Percentiles rank a stretch among this genome's conserved stretches.
phyloP scores from a whole-genome alignment of 2,113 vertebrate genomes.

The Poecilia latipinna region DNA sequence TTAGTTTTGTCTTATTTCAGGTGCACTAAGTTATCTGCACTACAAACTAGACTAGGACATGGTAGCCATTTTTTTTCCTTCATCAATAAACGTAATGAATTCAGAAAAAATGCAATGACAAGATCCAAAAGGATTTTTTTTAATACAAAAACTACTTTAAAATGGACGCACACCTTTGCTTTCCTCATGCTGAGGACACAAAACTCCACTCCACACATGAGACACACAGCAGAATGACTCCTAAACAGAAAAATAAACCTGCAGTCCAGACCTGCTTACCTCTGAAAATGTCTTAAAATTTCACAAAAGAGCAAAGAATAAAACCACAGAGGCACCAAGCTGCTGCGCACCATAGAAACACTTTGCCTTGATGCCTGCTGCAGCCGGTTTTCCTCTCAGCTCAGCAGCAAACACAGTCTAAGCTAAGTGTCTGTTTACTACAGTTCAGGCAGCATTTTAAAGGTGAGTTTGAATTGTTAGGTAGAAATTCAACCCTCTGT shows the following conservation, averaged over 20 bases:
- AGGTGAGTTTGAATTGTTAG: background rate
- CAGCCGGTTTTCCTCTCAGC: too few species aligned
- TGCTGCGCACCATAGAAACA: background rate
- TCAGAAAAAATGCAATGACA: background rate
- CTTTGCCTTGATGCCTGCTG: background rate
- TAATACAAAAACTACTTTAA: background rate
- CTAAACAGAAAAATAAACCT: background rate
- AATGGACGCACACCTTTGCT: background rate
- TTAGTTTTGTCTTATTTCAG: too few species aligned
- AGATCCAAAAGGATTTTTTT: background rate
- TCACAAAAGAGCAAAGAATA: background rate
- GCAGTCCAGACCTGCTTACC: background rate
- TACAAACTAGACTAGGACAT: background rate
- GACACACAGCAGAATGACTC: background rate
- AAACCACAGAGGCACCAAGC: background rate
- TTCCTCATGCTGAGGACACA: background rate
- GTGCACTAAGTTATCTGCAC: too few species aligned
- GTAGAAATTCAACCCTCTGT: constrained; percentile 2
- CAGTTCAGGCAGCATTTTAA: background rate
- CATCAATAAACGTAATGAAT: background rate
- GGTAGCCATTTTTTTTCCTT: background rate
- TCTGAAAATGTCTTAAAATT: background rate
- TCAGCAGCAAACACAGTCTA: background rate
- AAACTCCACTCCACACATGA: background rate
- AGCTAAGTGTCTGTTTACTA: background rate